A percentile compares a stretch with the other conserved stretches of the same genome.
phyloP scores from a whole-genome alignment of 92 coral and sea anemone species.

The Phenganax subtilis region DNA sequence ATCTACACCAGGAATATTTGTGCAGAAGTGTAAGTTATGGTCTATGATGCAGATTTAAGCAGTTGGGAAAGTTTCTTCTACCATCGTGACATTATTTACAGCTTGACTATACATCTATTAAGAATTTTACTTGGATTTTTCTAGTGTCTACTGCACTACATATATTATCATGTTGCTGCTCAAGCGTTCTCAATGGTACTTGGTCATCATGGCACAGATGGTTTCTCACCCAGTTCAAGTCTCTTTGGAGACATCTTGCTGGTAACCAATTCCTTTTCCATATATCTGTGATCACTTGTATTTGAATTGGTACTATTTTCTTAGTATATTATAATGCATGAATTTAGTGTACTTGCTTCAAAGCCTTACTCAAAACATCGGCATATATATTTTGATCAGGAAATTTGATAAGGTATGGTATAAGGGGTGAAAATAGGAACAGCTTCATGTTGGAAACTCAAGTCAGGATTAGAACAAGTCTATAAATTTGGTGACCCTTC shows the following conservation, averaged over 20 bases:
- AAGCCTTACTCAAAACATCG: no score
- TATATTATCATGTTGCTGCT: constrained; percentile 90
- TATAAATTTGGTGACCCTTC: background rate
- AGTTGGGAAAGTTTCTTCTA: no score
- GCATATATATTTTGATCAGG: no score
- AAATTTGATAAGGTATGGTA: no score
- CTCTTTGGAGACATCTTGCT: constrained; percentile 84
- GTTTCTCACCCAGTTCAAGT: constrained; percentile 64
- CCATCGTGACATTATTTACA: background rate
- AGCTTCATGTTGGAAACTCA: no score
- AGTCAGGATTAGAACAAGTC: no score
- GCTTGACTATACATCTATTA: background rate
- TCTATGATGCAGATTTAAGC: background rate
- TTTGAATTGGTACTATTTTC: background rate
- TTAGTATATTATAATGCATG: no score
- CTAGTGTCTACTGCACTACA: constrained; percentile 90
- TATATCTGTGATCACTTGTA: background rate
- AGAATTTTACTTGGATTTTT: background rate
- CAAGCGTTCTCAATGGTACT: constrained; percentile 81
- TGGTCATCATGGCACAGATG: constrained; percentile 89
- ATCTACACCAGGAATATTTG: constrained; percentile 90
- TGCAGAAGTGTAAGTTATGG: constrained; percentile 73
- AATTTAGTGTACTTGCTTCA: no score
- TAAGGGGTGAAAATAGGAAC: no score
- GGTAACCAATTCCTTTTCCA: constrained; percentile 42